A percentile compares a stretch with the other conserved stretches of the same genome.
phyloP scores from a whole-genome alignment of 1,140 invertebrate species.

The Nasonia longicornis region DNA sequence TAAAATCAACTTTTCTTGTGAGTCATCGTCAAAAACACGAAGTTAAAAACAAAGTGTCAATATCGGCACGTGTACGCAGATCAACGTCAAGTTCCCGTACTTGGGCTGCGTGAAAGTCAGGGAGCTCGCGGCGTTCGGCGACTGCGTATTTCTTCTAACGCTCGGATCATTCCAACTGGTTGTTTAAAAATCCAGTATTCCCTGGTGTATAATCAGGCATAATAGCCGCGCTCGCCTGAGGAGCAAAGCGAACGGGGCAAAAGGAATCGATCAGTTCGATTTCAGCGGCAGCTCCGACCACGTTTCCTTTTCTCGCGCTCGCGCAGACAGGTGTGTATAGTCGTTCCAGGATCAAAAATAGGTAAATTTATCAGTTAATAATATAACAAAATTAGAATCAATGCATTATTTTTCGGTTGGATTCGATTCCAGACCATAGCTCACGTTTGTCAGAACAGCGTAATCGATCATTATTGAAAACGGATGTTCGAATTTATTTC shows the following conservation, averaged over 20 bases:
- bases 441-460: too few relatives aligned
- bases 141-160: constrained; percentile 1
- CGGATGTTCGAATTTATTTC: too few relatives aligned
- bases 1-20: too few relatives aligned
- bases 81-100: constrained; percentile 7
- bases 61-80: neutral
- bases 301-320: neutral
- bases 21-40: neutral
- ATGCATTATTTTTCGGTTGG: too few relatives aligned
- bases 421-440: too few relatives aligned
- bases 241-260: neutral
- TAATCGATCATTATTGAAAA: too few relatives aligned
- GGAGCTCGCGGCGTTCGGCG: neutral
- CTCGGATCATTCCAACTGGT: constrained; percentile 16
- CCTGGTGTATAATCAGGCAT: constrained; percentile 9
- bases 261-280: constrained; percentile 36
- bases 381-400: too few relatives aligned
- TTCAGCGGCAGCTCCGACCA: neutral
- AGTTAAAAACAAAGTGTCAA: neutral
- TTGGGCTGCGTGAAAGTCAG: neutral
- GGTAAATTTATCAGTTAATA: neutral
- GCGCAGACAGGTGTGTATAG: neutral
- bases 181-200: constrained; percentile 25
- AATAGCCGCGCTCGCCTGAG: neutral
- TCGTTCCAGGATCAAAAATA: neutral